phyloP scores from a whole-genome alignment of 1,140 invertebrate species.

The Alviniconcha marisindica region DNA sequence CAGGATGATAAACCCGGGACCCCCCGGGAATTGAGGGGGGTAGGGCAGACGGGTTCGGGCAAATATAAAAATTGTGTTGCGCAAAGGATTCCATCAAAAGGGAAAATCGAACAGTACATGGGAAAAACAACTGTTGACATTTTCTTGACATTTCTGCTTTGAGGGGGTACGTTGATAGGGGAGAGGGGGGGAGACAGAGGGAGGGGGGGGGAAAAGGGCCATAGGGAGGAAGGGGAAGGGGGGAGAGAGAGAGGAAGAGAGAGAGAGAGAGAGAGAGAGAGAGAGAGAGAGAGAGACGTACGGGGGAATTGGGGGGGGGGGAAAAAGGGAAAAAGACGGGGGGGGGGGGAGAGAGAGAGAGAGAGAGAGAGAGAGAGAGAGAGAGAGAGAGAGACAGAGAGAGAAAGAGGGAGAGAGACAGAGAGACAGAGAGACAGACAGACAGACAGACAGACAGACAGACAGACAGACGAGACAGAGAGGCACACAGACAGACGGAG shows the following conservation, averaged over 20 bases:
- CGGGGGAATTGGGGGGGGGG: background rate
- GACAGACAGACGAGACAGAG: background rate
- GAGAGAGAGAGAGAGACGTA: background rate
- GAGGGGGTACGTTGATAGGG: background rate
- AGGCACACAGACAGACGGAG: background rate
- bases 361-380: background rate
- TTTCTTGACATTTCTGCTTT: too few relatives aligned
- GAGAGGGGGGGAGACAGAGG: background rate
- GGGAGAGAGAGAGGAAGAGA: background rate
- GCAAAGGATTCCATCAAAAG: too few relatives aligned
- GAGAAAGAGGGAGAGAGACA: slow-evolving; percentile 4
- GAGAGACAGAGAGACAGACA: background rate
- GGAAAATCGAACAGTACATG: too few relatives aligned
- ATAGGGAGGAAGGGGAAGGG: background rate
- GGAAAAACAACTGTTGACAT: too few relatives aligned
- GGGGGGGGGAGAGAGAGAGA: background rate
- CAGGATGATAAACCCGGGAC: background rate
- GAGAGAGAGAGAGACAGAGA: background rate
- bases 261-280: slow-evolving; percentile 10
- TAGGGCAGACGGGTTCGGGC: too few relatives aligned
- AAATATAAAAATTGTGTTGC: too few relatives aligned
- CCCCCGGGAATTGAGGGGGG: too few relatives aligned
- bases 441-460: background rate
- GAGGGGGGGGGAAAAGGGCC: background rate
- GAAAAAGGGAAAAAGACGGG: background rate